Percentiles rank a stretch among this genome's conserved stretches.
Evolutionary conservation across 2,888 invertebrate species (phyloP).

Genomic region (Pyrocoelia pectoralis): DNA sequence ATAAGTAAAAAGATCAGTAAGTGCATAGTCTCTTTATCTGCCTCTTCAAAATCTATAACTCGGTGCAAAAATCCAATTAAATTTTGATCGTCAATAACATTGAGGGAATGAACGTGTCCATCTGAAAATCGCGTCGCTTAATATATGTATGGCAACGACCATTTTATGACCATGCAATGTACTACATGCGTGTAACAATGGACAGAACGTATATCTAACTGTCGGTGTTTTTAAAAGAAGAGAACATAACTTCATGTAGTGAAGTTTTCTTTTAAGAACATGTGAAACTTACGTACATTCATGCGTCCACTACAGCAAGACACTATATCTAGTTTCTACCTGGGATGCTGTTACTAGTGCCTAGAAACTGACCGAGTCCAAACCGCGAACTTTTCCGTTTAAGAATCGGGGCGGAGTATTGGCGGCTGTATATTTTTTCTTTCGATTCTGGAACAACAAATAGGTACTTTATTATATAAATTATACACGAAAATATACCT

Average conservation of each 20-base stretch:
- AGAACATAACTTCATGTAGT: not conserved
- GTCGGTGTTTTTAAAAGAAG: not conserved
- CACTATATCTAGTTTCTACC: conserved; percentile 64
- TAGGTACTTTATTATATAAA: not conserved
- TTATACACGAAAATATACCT: conserved; percentile 45
- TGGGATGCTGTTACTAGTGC: conserved; percentile 69
- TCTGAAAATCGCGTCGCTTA: conserved; percentile 63
- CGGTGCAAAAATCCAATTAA: conserved; percentile 81
- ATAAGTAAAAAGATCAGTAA: conserved; percentile 93
- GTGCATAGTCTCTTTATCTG: conserved; percentile 95
- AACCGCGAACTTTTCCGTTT: conserved; percentile 93
- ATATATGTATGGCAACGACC: not conserved
- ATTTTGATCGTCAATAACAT: conserved; percentile 81
- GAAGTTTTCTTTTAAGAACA: not conserved
- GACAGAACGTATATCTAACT: not conserved
- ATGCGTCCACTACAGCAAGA: conserved; percentile 59
- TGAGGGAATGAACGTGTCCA: conserved; percentile 85
- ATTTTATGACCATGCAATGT: not conserved
- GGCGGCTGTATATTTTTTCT: conserved; percentile 88
- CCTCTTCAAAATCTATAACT: conserved; percentile 92
- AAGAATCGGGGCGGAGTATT: conserved; percentile 94
- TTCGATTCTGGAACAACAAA: conserved; percentile 61
- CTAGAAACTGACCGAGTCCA: conserved; percentile 86
- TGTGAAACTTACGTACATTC: conserved; percentile 42
- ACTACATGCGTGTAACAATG: not conserved